These are phyloP conservation scores for Brachyhypopomus gauderio DNA, from an alignment of 2,113 vertebrate species.

Conservation along the genomic window DNA sequence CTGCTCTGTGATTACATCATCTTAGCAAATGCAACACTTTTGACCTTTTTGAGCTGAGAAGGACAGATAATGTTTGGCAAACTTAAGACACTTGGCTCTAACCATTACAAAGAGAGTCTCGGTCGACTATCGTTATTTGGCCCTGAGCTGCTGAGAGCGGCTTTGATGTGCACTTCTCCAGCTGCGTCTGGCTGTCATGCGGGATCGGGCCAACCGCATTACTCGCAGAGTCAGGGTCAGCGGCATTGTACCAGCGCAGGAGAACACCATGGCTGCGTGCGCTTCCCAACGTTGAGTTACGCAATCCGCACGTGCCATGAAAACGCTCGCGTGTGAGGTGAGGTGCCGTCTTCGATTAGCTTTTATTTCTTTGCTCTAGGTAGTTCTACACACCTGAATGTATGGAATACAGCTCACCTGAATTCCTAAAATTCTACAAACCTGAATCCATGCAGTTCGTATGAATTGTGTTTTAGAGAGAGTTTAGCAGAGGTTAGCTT, in stretches of 20 bases:
- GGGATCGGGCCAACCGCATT: slow-evolving; percentile 51
- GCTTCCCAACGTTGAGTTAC: too few relatives aligned
- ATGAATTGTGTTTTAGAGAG: too few relatives aligned
- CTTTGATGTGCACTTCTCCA: slow-evolving; percentile 33
- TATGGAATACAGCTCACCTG: too few relatives aligned
- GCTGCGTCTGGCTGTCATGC: slow-evolving; percentile 1
- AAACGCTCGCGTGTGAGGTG: background rate
- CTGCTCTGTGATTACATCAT: background rate
- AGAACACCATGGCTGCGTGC: slow-evolving; percentile 37
- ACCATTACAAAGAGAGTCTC: background rate
- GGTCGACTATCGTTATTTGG: background rate
- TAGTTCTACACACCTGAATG: too few relatives aligned
- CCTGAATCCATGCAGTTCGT: too few relatives aligned
- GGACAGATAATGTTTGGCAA: slow-evolving; percentile 8
- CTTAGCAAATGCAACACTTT: slow-evolving; percentile 8
- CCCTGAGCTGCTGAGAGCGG: background rate
- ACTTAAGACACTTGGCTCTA: too few relatives aligned
- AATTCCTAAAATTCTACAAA: too few relatives aligned
- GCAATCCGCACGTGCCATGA: background rate
- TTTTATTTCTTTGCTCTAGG: background rate
- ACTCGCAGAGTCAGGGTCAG: slow-evolving; percentile 48
- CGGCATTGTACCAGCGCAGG: slow-evolving; percentile 45
- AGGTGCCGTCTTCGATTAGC: background rate
- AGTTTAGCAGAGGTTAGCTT: too few relatives aligned
- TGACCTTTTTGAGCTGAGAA: slow-evolving; percentile 1